These are phyloP conservation scores for Caenorhabditis latens DNA, from an alignment of 1,140 invertebrate species.

Conservation along the genomic window DNA sequence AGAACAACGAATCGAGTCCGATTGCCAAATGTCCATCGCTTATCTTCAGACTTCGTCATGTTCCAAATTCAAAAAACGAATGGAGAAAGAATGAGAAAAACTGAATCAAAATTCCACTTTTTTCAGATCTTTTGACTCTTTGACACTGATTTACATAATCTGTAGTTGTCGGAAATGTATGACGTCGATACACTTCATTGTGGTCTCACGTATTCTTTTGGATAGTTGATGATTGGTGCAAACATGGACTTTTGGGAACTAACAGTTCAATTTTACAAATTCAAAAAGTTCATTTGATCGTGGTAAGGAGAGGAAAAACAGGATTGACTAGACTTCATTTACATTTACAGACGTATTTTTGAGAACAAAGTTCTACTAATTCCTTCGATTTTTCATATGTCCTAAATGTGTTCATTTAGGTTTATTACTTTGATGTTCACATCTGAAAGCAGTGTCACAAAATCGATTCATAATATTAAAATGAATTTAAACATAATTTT, in stretches of 20 bases:
- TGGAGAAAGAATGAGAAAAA: background rate
- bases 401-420: too few relatives aligned
- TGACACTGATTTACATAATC: constrained; percentile 50
- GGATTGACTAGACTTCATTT: too few relatives aligned
- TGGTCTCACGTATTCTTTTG: background rate
- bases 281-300: background rate
- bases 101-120: background rate
- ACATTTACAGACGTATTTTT: too few relatives aligned
- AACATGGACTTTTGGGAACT: constrained; percentile 21
- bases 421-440: too few relatives aligned
- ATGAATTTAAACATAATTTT: too few relatives aligned
- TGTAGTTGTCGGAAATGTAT: background rate
- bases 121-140: constrained; percentile 31
- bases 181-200: constrained; percentile 5
- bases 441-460: too few relatives aligned
- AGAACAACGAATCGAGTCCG: constrained; percentile 25
- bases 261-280: background rate
- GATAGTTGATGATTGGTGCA: constrained; percentile 13
- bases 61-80: background rate
- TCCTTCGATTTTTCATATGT: too few relatives aligned
- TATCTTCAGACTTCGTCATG: background rate
- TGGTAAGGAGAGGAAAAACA: background rate
- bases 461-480: too few relatives aligned
- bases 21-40: background rate
- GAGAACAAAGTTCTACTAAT: too few relatives aligned